A percentile compares a stretch with the other conserved stretches of the same genome.
These are phyloP conservation scores for Holotrichia oblita DNA, from an alignment of 1,140 invertebrate species.

Conservation along the genomic window DNA sequence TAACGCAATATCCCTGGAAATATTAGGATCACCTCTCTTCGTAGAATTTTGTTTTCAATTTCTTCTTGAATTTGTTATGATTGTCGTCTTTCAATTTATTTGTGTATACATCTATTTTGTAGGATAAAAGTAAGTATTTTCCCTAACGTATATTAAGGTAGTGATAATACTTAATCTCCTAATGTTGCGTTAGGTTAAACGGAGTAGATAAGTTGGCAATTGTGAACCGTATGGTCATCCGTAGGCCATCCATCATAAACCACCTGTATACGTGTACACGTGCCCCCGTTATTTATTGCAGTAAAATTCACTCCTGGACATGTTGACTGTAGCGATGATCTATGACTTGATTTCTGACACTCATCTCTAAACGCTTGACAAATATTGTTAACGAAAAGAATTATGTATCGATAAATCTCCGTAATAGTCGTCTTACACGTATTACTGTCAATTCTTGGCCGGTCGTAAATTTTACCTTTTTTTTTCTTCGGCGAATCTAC, in stretches of 20 bases:
- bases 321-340: constrained; percentile 55
- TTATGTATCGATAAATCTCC: constrained; percentile 55
- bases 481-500: not conserved
- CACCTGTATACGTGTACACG: constrained; percentile 51
- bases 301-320: constrained; percentile 49
- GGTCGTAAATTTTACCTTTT: constrained; percentile 51
- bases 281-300: constrained; percentile 52
- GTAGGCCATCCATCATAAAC: constrained; percentile 48
- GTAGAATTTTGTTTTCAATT: not conserved
- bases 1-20: not conserved
- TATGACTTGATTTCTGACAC: constrained; percentile 56
- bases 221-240: constrained; percentile 41
- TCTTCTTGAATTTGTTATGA: too few relatives aligned
- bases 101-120: too few relatives aligned
- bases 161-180: too few relatives aligned
- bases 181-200: not conserved
- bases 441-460: constrained; percentile 55
- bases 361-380: constrained; percentile 55
- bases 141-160: too few relatives aligned
- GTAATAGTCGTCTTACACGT: constrained; percentile 55
- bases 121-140: too few relatives aligned
- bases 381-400: constrained; percentile 55
- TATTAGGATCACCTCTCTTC: not conserved
- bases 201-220: constrained; percentile 10
- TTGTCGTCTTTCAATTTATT: too few relatives aligned